Evolutionary conservation across 2,113 vertebrate genomes (phyloP), one percentile per base, ranked within the genome.

Genomic region (Corythoichthys haematopterus): DNA sequence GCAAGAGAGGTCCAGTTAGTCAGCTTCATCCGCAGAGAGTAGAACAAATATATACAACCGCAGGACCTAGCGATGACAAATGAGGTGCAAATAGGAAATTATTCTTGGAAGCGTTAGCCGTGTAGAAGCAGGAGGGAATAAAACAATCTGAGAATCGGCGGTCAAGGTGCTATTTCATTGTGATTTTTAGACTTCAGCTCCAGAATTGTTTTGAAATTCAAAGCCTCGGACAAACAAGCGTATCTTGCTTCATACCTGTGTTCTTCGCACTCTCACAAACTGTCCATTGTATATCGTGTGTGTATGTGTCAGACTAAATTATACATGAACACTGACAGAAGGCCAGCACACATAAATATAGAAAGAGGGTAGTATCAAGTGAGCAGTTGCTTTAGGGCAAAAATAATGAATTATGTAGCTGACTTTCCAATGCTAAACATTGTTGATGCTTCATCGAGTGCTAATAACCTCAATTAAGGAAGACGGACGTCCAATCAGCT

Each of bases 241-340:
- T 83, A 86, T 79, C 87, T 90, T 83, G 70, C 80, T 90, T 83
- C 86, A 79, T 57, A 80, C 84, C 76, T 40, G 53, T 9, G 8
- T 64, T 71, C 65, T 66, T 71, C 80, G 67, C 46, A 57, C 20
- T 66, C 76, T 74, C 82, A 70, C 66, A 84, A 76, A 64, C 62
- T 15, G 68, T 80, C 80, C 82, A 69, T 79, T 70, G 59, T 15
- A 14, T 8, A 15, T 58, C 14, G 36, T 45, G 38, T 59, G 64
- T 64, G 65, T 72, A 59, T 40, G 36, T 65, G 68, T 67, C 64
- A 8, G 71, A 60, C 66, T 82, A 69, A 78, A 77, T 84, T 77
- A 81, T 88, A 70, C 70, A 74, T 78, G 69, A 3, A 65, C 63
- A 6, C 64, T 53, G 69, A 65, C 66, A 72, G 52, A 66, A 71